Percentiles rank a stretch among this genome's conserved stretches.
Evolutionary conservation across 2,888 invertebrate species (phyloP).

Genomic region (Lasioglossum lativentre): DNA sequence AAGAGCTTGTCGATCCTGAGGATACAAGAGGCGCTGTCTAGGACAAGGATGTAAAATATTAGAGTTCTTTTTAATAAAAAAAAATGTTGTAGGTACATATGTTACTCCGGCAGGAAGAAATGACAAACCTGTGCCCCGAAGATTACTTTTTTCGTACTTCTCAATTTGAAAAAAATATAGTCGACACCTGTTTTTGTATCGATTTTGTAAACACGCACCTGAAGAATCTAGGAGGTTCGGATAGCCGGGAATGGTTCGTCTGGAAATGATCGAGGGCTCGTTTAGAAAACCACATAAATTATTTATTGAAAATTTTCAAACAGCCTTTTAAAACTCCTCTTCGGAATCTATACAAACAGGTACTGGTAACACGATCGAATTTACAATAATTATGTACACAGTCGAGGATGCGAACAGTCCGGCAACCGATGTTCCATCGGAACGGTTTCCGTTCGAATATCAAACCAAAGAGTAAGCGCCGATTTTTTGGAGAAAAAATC

Average conservation of each 20-base stretch:
- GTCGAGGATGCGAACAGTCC: slow-evolving; percentile 17
- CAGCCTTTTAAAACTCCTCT: slow-evolving; percentile 49
- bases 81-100: too few species aligned
- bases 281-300: slow-evolving; percentile 58
- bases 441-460: neutral
- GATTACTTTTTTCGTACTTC: too few species aligned
- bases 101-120: too few species aligned
- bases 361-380: slow-evolving; percentile 54
- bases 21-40: neutral
- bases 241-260: too few species aligned
- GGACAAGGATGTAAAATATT: too few species aligned
- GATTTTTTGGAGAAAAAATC: neutral
- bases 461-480: neutral
- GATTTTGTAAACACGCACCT: too few species aligned
- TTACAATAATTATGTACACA: slow-evolving; percentile 42
- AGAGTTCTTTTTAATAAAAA: too few species aligned
- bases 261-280: neutral
- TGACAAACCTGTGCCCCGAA: too few species aligned
- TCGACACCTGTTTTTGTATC: too few species aligned
- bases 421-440: neutral
- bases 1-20: neutral
- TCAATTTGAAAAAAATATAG: too few species aligned
- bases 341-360: slow-evolving; percentile 63
- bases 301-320: slow-evolving; percentile 70
- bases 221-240: too few species aligned